phyloP scores from a whole-genome alignment of 92 coral and sea anemone species.

The Metridium senile region DNA sequence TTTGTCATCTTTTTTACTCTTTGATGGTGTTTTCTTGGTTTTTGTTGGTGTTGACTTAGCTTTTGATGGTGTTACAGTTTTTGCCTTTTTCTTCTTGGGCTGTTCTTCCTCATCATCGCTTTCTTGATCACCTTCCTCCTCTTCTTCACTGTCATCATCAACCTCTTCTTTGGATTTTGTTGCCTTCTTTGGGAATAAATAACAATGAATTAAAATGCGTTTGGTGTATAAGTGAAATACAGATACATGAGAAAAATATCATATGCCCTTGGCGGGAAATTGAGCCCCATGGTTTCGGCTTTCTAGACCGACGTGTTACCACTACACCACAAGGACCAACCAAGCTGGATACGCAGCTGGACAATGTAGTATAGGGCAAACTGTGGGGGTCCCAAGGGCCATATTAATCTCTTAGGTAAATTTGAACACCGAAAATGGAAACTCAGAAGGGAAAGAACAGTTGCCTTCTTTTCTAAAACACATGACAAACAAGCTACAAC shows the following conservation, averaged over 20 bases:
- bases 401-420: background rate
- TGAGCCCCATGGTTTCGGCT: too few species aligned
- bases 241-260: too few species aligned
- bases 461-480: too few species aligned
- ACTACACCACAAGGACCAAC: too few species aligned
- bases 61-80: conserved; percentile 37
- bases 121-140: conserved; percentile 48
- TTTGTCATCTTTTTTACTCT: conserved; percentile 53
- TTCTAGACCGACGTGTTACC: too few species aligned
- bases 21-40: conserved; percentile 37
- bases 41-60: conserved; percentile 56
- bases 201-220: background rate
- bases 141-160: conserved; percentile 50
- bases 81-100: conserved; percentile 84
- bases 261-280: too few species aligned
- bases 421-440: background rate
- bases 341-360: too few species aligned
- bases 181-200: conserved; percentile 47
- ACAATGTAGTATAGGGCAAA: too few species aligned
- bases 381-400: too few species aligned
- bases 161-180: conserved; percentile 40
- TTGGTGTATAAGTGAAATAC: too few species aligned
- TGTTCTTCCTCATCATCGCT: conserved; percentile 34
- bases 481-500: too few species aligned
- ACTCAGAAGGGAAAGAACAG: background rate